Base-by-base conservation (phyloP, 2,888 invertebrate species). In the Tipula lateralis region DNA sequence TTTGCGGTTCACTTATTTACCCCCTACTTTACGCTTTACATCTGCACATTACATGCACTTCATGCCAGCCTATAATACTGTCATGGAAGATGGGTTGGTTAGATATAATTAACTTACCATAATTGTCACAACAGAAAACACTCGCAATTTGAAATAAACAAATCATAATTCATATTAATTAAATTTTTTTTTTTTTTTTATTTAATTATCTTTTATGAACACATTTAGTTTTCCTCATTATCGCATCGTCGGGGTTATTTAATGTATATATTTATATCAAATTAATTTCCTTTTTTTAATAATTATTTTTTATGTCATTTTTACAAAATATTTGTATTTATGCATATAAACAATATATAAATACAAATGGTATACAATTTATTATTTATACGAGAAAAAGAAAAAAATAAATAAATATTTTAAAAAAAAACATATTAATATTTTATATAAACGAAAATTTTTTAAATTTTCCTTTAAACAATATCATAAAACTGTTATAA, bases 141-240 rank as follows among this genome's bases (percentile, higher is more conserved):
- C n/a, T n/a, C n/a, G n/a, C 34, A 34, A 34, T 34, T 39, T n/a
- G 0, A 13, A 44, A n/a, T 44, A 44, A 44, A 44, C 44, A 44
- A 44, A 6, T 16, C 44, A 44, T n/a, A 44, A 9, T 24, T 24
- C 66, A 24, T 66, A 66, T 66, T 66, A 66, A 66, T 66, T 66
- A n/a, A 66, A 66, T 66, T 24, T 66, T 66, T 6, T 66, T 66
- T 44, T 50, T 50, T 50, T 19, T 66, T 66, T 66, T 66, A 66
- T 66, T 66, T 66, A 66, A 66, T 66, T 66, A 66, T 66, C 24
- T 66, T 66, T 66, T 66, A 66, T 66, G 66, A 66, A 66, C 66
- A 66, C 66, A 66, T 66, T 66, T 66, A 66, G 66, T 66, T 66
- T 66, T 66, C 66, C 66, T 66, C 66, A 66, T 66, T 66, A 66